Conservation (phyloP, 2,888 invertebrate species). For the Oasisia sp. region DNA sequence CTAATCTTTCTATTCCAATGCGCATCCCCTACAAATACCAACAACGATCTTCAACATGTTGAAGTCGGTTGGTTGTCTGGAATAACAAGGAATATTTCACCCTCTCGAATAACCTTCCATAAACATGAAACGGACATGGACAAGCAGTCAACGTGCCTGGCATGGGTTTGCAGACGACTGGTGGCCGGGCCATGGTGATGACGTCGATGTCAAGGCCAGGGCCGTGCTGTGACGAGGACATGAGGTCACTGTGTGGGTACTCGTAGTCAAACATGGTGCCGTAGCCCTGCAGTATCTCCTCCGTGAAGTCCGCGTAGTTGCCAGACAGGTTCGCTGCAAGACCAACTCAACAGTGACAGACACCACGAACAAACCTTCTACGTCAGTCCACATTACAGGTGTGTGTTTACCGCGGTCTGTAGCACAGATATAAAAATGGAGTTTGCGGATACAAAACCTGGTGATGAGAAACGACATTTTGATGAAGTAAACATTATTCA, state of each 20-base stretch:
- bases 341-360: neutral
- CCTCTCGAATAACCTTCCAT: neutral
- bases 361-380: no score
- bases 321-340: neutral
- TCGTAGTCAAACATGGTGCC: neutral
- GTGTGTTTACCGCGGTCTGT: neutral
- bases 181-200: slow-evolving; percentile 47
- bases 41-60: no score
- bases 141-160: slow-evolving; percentile 71
- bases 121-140: neutral
- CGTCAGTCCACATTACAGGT: no score
- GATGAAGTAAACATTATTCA: no score
- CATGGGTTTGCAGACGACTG: slow-evolving; percentile 82
- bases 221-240: neutral
- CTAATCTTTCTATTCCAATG: no score
- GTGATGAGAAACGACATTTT: no score
- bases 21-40: no score
- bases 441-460: no score
- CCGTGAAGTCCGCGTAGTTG: slow-evolving; percentile 17
- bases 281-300: neutral
- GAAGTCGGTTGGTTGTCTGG: no score
- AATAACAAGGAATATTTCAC: no score
- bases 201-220: slow-evolving; percentile 35
- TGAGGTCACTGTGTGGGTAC: neutral
- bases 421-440: no score